Base-by-base conservation (phyloP, 2,797 vertebrate species). In the Poecilia velifera region DNA sequence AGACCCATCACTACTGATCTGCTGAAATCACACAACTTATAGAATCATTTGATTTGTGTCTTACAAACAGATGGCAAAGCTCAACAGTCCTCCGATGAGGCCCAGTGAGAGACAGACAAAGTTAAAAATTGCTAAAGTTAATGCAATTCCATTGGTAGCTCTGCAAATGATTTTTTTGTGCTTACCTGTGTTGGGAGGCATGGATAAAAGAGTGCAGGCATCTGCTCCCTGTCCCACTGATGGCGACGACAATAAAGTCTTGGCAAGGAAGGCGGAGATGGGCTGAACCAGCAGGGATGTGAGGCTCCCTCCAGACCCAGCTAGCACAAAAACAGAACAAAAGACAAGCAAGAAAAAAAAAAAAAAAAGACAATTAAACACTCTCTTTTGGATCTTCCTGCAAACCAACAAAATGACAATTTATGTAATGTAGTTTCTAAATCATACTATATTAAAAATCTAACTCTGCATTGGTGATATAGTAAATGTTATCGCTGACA, bases 281-380 rank as follows among this genome's bases (percentile, higher is more conserved):
- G 98, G 97, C 88, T 98, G 98, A 8, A 99, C 97, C 84, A 99
- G 82, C n/a, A 99, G 78, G 1, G 94, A 93, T 0, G 97, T 97
- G 83, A 97, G 93, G 88, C 95, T 96, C 45, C 74, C 70, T 57
- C 76, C 80, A 16, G 68, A 90, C 25, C 94, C 97, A 91, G 89
- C 98, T 98, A n/a, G 68, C 22, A 71, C 6, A 28, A 7, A 68
- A 25, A 85, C 45, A 83, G 39, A 80, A 28, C 18, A 79, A 36
- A 77, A 7, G 20, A 72, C 41, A 76, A 68, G 28, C 20, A 34
- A 20, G 16, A 72, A 28, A 45, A 55, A 75, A 8, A 55, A 75
- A 8, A 8, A 34, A 45, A 39, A 59, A 70, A 31, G 36, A 9
- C 18, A 6, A 12, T 16, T 34, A 51, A 49, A 28, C 9, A 59